These are phyloP conservation scores for Geodia barretti DNA, from an alignment of 37 sponge, comb jelly and placozoan species.

Conservation along the genomic window DNA sequence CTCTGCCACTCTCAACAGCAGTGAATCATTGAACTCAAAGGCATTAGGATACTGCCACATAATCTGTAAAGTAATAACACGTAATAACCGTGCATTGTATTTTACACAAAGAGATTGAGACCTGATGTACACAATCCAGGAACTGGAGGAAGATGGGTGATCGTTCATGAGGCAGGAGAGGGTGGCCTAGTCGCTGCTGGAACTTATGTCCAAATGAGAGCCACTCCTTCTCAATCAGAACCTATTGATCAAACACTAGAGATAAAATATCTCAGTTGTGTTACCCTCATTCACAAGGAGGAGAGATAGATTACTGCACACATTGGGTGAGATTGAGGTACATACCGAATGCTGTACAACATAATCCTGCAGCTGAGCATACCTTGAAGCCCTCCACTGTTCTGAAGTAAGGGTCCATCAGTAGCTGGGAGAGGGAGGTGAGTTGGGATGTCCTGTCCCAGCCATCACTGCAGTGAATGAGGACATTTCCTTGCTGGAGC, in stretches of 20 bases:
- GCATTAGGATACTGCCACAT: constrained; percentile 74
- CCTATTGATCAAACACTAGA: no score
- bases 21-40: constrained; percentile 88
- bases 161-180: constrained; percentile 79
- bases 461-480: constrained; percentile 99
- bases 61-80: constrained; percentile 30
- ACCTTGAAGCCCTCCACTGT: constrained; percentile 89
- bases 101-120: background rate
- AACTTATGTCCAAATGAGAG: constrained; percentile 98
- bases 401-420: constrained; percentile 94
- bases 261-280: no score
- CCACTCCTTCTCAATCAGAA: constrained; percentile 98
- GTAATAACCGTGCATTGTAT: background rate
- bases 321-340: no score
- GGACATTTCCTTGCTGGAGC: constrained; percentile 59
- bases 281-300: no score
- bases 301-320: no score
- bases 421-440: constrained; percentile 85
- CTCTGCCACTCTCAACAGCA: constrained; percentile 82
- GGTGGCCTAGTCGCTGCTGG: constrained; percentile 85
- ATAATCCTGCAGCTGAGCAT: no score
- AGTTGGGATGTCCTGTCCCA: constrained; percentile 99
- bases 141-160: constrained; percentile 99
- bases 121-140: constrained; percentile 94
- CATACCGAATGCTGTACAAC: no score